Percentiles rank a stretch among this genome's conserved stretches.
These are phyloP conservation scores for Cephalopterus ornatus DNA, from an alignment of 2,113 vertebrate genomes.

Conservation along the genomic window DNA sequence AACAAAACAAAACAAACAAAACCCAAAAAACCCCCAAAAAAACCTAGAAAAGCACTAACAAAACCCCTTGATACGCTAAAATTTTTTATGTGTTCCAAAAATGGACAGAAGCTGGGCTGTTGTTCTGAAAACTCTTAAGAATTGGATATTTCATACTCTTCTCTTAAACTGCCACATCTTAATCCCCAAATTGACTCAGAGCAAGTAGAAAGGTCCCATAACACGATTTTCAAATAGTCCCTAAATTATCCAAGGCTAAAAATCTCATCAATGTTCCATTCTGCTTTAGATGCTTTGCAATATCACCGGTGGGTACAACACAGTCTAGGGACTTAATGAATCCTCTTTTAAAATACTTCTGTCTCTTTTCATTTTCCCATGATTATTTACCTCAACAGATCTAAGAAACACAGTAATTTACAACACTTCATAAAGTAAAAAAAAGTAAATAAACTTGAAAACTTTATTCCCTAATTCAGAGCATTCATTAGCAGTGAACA, in stretches of 20 bases:
- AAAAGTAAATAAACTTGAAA: background rate
- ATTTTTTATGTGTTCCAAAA: background rate
- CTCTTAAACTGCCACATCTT: background rate
- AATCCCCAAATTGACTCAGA: background rate
- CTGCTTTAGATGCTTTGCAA: background rate
- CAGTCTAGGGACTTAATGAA: background rate
- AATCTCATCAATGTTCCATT: background rate
- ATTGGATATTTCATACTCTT: background rate
- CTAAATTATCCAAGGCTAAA: background rate
- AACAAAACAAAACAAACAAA: background rate
- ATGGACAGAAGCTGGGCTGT: background rate
- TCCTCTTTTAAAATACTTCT: background rate
- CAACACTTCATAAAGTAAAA: background rate
- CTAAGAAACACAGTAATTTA: background rate
- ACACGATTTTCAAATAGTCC: background rate
- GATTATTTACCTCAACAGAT: background rate
- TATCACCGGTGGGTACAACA: background rate
- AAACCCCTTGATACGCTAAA: background rate
- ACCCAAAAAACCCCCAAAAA: background rate
- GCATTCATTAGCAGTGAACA: background rate
- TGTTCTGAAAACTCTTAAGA: background rate
- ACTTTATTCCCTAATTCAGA: background rate
- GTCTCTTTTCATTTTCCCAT: background rate
- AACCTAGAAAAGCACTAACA: background rate
- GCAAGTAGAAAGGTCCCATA: background rate